Conservation (phyloP, 2,888 invertebrate species). For the Caenorhabditis angaria region DNA sequence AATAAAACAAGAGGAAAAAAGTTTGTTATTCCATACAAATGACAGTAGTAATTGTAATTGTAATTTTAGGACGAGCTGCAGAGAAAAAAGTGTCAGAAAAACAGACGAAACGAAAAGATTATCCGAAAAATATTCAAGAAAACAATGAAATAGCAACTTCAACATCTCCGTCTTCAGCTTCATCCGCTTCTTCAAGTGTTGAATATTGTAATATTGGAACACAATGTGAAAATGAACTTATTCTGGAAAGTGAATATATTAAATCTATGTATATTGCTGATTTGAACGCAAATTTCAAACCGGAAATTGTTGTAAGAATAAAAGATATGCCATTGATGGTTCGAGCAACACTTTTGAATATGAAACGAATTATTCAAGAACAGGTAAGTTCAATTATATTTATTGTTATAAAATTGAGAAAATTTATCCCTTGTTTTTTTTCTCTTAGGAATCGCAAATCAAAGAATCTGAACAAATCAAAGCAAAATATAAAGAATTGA, state of each 20-base stretch:
- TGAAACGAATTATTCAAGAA: background rate
- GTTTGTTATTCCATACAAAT: no score
- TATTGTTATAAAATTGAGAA: no score
- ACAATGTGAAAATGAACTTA: background rate
- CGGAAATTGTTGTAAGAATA: background rate
- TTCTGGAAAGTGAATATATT: background rate
- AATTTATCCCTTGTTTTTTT: no score
- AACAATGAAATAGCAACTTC: background rate
- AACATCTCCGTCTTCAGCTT: background rate
- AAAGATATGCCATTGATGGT: background rate
- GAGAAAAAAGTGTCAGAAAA: background rate
- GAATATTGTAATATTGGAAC: background rate
- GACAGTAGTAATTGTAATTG: no score
- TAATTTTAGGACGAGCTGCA: no score
- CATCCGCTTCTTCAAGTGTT: background rate
- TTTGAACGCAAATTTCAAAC: background rate
- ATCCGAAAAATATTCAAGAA: background rate
- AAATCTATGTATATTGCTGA: background rate
- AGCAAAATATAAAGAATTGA: conserved; percentile 4
- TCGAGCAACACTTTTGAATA: background rate
- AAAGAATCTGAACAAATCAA: background rate
- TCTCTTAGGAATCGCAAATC: background rate
- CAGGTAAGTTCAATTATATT: background rate
- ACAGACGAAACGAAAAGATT: no score
- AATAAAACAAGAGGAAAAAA: no score